Base-by-base conservation (phyloP, 2,888 invertebrate genomes). In the Diplazon laetatorius region DNA sequence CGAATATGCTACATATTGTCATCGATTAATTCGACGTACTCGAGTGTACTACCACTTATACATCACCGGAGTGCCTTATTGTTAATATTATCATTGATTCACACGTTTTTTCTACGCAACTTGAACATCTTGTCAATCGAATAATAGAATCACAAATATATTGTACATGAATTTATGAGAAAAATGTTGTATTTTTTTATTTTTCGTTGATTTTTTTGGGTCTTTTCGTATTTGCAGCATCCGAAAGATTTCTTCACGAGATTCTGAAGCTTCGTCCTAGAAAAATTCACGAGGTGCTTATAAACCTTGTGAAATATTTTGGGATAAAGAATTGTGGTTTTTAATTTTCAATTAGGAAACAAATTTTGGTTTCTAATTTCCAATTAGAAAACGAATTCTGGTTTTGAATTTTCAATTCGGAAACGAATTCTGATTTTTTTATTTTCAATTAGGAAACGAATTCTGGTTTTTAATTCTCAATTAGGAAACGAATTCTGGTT, bases 61-160 rank as follows among this genome's bases (percentile, higher is more conserved):
- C 76, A 76, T 65, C 77, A 42, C 66, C 42, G 12, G 46, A 66
- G 59, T 78, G 78, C 78, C 78, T 78, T 73, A 73, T 52, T 65
- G 52, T 60, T 35, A 69, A 20, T 62, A 20, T 14, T 35, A 65
- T 59, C n/a, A 16, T 62, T 37, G 60, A 35, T 48, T 39, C 71
- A 18, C 10, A 57, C 37, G 76, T 70, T 80, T 85, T 86, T 85
- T 86, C 84, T 88, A 83, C 83, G 55, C 81, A 76, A 82, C 71
- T 66, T 81, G 76, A 78, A 78, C 75, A 80, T 80, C 80, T 84
- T 80, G 82, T 82, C 82, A 80, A 80, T 66, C 75, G 72, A 73
- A 52, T 72, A 75, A 63, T 71, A 69, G 37, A 73, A 60, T 65
- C 35, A 62, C 37, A 69, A 59, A 75, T 59, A 74, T 57, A 59